Percentiles rank a stretch among this genome's conserved stretches.
Evolutionary conservation across 2,797 vertebrate genomes (phyloP).

Genomic region (Allobates femoralis): DNA sequence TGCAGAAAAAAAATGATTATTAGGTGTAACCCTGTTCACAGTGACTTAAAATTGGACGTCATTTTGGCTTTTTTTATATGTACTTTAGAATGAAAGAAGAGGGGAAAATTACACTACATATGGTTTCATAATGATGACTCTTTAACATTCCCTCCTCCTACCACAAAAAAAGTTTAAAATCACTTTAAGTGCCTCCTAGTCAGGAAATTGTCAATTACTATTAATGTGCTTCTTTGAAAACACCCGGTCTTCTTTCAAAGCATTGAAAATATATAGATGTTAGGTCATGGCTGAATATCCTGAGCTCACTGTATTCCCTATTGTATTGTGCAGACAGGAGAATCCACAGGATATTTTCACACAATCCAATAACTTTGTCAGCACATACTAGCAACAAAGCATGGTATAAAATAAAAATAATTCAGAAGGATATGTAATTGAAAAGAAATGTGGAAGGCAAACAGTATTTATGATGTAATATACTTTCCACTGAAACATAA

Average conservation of each 20-base stretch:
- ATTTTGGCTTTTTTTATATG: neutral
- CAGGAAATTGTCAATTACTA: constrained; percentile 6
- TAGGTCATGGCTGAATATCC: constrained; percentile 22
- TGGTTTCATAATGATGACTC: neutral
- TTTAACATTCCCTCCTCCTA: neutral
- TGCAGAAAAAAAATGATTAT: constrained; percentile 25
- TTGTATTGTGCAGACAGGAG: neutral
- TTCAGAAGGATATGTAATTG: neutral
- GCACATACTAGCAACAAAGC: neutral
- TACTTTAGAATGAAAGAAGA: neutral
- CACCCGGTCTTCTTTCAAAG: constrained; percentile 9
- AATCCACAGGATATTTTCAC: neutral
- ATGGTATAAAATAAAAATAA: neutral
- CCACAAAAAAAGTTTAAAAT: neutral
- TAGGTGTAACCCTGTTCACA: neutral
- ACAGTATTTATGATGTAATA: neutral
- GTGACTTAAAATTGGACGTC: neutral
- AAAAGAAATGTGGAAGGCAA: neutral
- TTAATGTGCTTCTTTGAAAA: neutral
- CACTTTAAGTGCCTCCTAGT: neutral
- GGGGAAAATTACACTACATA: neutral
- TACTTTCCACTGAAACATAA: neutral
- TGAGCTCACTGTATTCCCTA: constrained; percentile 13
- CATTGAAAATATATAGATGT: constrained; percentile 4
- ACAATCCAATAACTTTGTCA: constrained; percentile 10